Percentiles rank a stretch among this genome's conserved stretches.
phyloP scores from a whole-genome alignment of 37 sponge, comb jelly and placozoan species.

The Haliclona indistincta region DNA sequence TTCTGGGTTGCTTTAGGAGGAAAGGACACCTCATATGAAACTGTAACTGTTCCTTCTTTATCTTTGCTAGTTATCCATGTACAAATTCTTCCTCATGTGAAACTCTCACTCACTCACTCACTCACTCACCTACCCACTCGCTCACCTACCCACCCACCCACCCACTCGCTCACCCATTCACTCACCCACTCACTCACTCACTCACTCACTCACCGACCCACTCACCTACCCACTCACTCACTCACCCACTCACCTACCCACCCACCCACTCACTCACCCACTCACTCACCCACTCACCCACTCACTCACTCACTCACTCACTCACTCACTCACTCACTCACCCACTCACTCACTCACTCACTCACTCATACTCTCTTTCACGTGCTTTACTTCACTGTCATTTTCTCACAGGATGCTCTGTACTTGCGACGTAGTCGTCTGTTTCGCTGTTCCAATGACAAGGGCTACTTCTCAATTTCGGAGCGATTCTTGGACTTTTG shows the following conservation, averaged over 20 bases:
- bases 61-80: background rate
- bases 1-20: slow-evolving; percentile 98
- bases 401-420: slow-evolving; percentile 59
- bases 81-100: background rate
- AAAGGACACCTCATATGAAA: slow-evolving; percentile 36
- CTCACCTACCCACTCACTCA: background rate
- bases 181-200: background rate
- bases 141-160: background rate
- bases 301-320: slow-evolving; percentile 15
- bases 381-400: background rate
- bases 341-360: slow-evolving; percentile 26
- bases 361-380: background rate
- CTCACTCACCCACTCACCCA: background rate
- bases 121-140: background rate
- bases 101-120: background rate
- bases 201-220: background rate
- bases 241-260: background rate
- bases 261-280: background rate
- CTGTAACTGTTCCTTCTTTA: slow-evolving; percentile 15
- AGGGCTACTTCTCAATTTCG: slow-evolving; percentile 91
- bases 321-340: slow-evolving; percentile 24
- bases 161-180: background rate
- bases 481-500: slow-evolving; percentile 94
- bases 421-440: slow-evolving; percentile 77
- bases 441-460: slow-evolving; percentile 97